A percentile compares a stretch with the other conserved stretches of the same genome.
phyloP scores from a whole-genome alignment of 2,113 vertebrate species.

The Diglossa brunneiventris region DNA sequence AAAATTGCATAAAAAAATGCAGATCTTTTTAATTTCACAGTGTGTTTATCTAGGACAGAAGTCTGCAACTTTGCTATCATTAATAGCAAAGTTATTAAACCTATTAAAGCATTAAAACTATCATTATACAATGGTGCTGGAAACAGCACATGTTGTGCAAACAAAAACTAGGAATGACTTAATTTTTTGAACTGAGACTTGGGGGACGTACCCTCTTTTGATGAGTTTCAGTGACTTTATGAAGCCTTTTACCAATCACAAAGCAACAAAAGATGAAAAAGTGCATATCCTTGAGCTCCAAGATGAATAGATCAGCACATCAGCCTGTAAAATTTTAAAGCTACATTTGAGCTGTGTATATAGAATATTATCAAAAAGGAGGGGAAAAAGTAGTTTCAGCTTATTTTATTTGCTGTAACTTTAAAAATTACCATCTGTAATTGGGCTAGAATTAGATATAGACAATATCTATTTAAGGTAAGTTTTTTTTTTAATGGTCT shows the following conservation, averaged over 20 bases:
- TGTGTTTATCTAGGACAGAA: not conserved
- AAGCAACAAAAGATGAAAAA: not conserved
- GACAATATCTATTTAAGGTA: not conserved
- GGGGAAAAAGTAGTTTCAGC: fast-evolving
- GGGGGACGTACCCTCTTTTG: not conserved
- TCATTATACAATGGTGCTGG: not conserved
- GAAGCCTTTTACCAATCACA: not conserved
- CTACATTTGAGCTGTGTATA: not conserved
- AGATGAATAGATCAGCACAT: not conserved
- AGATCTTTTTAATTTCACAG: not conserved
- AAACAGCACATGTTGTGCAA: not conserved
- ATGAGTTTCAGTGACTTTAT: not conserved
- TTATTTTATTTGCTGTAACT: not conserved
- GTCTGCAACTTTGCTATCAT: not conserved
- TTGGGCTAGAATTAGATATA: not conserved
- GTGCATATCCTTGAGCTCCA: not conserved
- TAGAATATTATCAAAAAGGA: not conserved
- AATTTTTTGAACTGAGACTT: not conserved
- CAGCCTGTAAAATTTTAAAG: not conserved
- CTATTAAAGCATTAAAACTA: not conserved
- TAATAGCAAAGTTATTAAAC: not conserved
- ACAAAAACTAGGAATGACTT: not conserved
- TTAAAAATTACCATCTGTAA: not conserved
- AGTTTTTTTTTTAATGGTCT: fast-evolving
- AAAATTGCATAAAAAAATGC: not conserved